phyloP scores from a whole-genome alignment of 1,140 invertebrate genomes.

The Hyles euphorbiae region DNA sequence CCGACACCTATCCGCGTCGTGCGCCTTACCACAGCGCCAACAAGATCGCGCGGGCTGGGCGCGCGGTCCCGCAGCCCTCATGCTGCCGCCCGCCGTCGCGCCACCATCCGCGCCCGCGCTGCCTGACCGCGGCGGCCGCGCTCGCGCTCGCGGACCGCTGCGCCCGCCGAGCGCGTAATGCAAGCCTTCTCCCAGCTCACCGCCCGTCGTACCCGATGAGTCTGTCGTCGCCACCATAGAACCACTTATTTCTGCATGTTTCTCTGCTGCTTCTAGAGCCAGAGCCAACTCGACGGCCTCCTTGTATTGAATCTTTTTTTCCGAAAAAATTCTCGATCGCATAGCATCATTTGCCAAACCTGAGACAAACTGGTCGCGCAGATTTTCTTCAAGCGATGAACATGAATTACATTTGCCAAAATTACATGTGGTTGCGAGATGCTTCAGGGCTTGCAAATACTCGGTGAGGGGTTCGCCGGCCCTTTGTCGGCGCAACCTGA shows the following conservation, averaged over 20 bases:
- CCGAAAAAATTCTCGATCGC: too few relatives aligned
- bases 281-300: too few relatives aligned
- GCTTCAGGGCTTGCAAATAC: conserved; percentile 4
- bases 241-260: conserved; percentile 24
- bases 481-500: conserved; percentile 15
- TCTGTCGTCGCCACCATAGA: conserved; percentile 3
- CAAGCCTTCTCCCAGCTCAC: background rate
- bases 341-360: too few relatives aligned
- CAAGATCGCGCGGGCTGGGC: background rate
- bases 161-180: background rate
- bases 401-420: conserved; percentile 5
- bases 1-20: background rate
- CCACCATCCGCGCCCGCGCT: too few relatives aligned
- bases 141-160: background rate
- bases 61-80: too few relatives aligned
- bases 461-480: conserved; percentile 11
- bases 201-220: conserved; percentile 6
- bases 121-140: background rate
- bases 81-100: background rate
- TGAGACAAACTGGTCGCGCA: too few relatives aligned
- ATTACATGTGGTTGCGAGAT: conserved; percentile 17
- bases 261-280: conserved; percentile 28
- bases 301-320: too few relatives aligned
- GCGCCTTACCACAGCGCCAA: conserved; percentile 6
- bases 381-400: background rate